Percentiles rank a stretch among this genome's conserved stretches.
These are phyloP conservation scores for Corapipo altera DNA, from an alignment of 2,113 vertebrate species.

Conservation along the genomic window DNA sequence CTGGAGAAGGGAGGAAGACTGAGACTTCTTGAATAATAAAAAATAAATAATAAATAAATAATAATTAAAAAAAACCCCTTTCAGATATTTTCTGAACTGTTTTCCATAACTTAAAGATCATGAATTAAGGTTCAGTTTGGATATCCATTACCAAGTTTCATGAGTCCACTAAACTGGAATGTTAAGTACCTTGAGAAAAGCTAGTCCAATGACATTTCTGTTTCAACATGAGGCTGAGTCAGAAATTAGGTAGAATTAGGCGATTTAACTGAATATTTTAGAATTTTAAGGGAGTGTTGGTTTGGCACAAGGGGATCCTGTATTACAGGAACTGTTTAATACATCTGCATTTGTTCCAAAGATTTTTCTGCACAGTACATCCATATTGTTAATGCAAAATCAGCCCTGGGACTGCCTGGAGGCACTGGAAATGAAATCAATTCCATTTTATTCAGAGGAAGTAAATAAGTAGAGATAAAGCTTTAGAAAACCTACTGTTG, in stretches of 20 bases:
- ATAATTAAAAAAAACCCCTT: background rate
- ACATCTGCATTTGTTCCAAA: background rate
- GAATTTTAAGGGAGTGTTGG: background rate
- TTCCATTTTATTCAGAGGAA: background rate
- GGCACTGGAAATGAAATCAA: background rate
- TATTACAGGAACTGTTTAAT: background rate
- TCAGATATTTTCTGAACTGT: background rate
- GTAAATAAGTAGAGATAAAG: background rate
- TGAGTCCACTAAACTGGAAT: background rate
- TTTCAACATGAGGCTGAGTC: background rate
- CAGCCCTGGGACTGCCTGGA: background rate
- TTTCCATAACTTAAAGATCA: background rate
- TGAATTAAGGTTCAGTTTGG: background rate
- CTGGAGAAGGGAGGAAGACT: too few relatives aligned
- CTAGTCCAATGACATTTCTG: background rate
- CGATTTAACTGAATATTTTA: background rate
- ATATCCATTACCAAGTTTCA: background rate
- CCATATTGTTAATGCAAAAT: background rate
- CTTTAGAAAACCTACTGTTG: background rate
- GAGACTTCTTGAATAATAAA: background rate
- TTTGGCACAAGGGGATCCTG: background rate
- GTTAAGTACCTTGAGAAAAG: background rate
- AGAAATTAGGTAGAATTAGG: background rate
- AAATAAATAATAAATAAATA: background rate
- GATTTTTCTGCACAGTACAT: background rate